Evolutionary conservation across 2,797 vertebrate genomes (phyloP), one percentile per base, ranked within the genome.

Genomic region (Octomys mimax): DNA sequence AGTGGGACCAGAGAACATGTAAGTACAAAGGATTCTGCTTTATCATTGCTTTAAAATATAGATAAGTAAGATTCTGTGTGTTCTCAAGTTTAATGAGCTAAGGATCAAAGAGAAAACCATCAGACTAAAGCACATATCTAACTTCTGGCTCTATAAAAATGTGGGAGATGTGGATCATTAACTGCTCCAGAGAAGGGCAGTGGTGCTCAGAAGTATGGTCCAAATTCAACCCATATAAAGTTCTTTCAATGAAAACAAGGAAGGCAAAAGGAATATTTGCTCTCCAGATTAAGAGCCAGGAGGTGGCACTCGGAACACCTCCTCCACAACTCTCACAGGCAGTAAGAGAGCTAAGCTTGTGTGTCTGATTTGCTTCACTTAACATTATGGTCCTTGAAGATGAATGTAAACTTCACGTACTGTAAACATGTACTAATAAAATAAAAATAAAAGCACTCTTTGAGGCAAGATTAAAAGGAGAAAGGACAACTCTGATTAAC

Each of bases 21-120:
- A 78, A 82, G 4, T 57, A 70, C 62, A 90, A 66, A 64, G 21
- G 14, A 85, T 71, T 82, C 49, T 59, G 21, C 84, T 70, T 88
- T 86, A 85, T 87, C 80, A 54, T 70, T 78, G 8, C 59, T 95
- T 95, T 92, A 46, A 95, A 95, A 80, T 83, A 31, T 77, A 89
- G 39, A 92, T 66, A 92, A 82, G 22, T 16, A 61, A 26, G 79
- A 84, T 81, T 84, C 64, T 85, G 54, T 33, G 52, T 86, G 6
- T 49, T 81, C 66, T 10, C 73, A 77, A 86, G 39, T 91, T 94
- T 81, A 96, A 94, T 39, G 19, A 52, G 22, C 12, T 91, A 31
- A 89, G 83, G 79, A 85, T 89, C 54, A 82, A 96, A 92, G 68
- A 33, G 80, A 94, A 28, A 87, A n/a, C 33, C 49, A 39, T 66